Percentiles rank a stretch among this genome's conserved stretches.
phyloP scores from a whole-genome alignment of 2,888 invertebrate species.

The Galeopsomyia nigrocyanea region DNA sequence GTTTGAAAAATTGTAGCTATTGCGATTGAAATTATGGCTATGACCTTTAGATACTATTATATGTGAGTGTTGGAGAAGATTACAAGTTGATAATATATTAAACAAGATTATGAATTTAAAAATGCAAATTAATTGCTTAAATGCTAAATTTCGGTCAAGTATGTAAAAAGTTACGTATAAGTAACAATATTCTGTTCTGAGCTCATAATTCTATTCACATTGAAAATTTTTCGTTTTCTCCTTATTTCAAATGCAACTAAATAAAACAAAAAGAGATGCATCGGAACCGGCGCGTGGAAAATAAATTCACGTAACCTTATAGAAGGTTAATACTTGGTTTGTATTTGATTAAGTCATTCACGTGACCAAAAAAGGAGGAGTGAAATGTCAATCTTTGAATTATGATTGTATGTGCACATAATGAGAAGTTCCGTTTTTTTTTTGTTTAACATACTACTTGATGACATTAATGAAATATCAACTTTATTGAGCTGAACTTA shows the following conservation, averaged over 20 bases:
- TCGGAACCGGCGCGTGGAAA: background rate
- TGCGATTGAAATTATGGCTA: background rate
- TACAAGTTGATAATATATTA: background rate
- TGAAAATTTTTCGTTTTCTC: no score
- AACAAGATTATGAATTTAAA: constrained; percentile 4
- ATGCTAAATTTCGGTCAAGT: background rate
- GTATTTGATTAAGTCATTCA: constrained; percentile 25
- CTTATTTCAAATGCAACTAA: background rate
- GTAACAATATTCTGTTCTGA: constrained; percentile 13
- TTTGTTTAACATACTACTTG: background rate
- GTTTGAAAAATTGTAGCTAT: no score
- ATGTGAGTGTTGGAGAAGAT: background rate
- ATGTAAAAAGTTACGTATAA: no score
- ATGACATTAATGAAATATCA: constrained; percentile 37
- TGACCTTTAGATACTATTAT: background rate
- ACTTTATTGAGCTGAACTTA: constrained; percentile 21
- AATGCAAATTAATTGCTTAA: constrained; percentile 27
- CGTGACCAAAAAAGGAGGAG: constrained; percentile 1
- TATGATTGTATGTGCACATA: constrained; percentile 18
- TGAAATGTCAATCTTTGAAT: constrained; percentile 26
- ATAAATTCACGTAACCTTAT: constrained; percentile 12
- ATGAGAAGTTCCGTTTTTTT: constrained; percentile 17
- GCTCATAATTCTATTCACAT: background rate
- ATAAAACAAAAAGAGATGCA: constrained; percentile 4
- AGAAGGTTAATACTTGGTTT: constrained; percentile 27